Evolutionary conservation across 2,797 vertebrate species (phyloP).

Genomic region (Pempheris klunzingeri): DNA sequence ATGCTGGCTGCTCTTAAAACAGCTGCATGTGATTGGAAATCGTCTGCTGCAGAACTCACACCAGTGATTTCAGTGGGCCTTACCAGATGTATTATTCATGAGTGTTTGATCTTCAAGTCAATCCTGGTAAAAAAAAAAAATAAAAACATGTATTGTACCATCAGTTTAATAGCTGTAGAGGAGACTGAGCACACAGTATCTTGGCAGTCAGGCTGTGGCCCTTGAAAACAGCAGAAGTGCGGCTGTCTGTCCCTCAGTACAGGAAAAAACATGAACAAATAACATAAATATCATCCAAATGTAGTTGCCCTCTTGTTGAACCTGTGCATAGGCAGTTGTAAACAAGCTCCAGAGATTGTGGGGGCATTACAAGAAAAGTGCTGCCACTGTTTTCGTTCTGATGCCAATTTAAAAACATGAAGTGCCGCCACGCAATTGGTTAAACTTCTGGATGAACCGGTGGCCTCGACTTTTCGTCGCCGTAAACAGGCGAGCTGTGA

Average conservation of each 20-base stretch:
- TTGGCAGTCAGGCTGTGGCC: conserved; percentile 14
- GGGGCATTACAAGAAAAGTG: conserved; percentile 8
- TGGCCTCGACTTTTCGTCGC: conserved; percentile 46
- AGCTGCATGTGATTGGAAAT: conserved; percentile 50
- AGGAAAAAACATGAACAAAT: conserved; percentile 15
- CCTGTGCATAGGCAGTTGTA: conserved; percentile 18
- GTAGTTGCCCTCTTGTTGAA: conserved; percentile 55
- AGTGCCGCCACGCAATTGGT: conserved; percentile 23
- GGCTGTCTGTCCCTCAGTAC: conserved; percentile 27
- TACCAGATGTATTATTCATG: conserved; percentile 67
- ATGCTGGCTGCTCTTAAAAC: conserved; percentile 51
- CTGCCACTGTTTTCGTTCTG: conserved; percentile 19
- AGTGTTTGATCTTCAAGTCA: conserved; percentile 56
- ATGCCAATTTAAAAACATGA: conserved; percentile 48
- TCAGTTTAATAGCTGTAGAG: conserved; percentile 28
- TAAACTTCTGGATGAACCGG: conserved; percentile 36
- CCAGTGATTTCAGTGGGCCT: conserved; percentile 36
- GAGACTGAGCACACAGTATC: conserved; percentile 2
- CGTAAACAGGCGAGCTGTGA: conserved; percentile 57
- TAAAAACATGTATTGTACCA: conserved; percentile 13
- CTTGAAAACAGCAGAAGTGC: conserved; percentile 18
- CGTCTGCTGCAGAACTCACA: conserved; percentile 47
- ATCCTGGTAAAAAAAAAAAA: conserved; percentile 19
- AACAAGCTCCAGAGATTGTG: conserved; percentile 24
- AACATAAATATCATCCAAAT: conserved; percentile 27